Evolutionary conservation across 2,113 vertebrate genomes (phyloP).

Genomic region (Atherinomorus stipes): DNA sequence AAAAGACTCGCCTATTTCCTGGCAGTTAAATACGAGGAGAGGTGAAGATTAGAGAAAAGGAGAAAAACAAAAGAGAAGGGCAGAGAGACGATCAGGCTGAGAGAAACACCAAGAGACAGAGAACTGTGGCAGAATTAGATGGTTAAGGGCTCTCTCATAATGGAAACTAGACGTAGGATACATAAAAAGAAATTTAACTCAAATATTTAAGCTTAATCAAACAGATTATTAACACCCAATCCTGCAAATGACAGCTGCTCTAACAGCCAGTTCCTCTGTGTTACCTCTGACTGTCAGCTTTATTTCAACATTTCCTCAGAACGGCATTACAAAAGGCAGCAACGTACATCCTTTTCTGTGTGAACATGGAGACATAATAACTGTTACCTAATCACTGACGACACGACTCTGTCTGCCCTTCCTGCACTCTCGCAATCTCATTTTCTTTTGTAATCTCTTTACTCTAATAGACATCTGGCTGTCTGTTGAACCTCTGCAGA

Average conservation of each 20-base stretch:
- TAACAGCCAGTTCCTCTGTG: too few species aligned
- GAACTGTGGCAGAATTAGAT: not conserved
- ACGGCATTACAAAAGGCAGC: not conserved
- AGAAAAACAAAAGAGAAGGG: constrained; percentile 18
- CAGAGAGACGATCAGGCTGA: not conserved
- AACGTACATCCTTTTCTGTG: not conserved
- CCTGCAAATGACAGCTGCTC: not conserved
- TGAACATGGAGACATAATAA: constrained; percentile 13
- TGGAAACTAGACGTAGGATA: not conserved
- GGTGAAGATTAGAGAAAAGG: constrained; percentile 38
- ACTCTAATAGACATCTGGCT: constrained; percentile 53
- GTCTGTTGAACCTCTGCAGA: constrained; percentile 37
- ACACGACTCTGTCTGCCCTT: constrained; percentile 31
- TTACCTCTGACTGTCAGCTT: not conserved
- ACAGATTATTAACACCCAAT: not conserved
- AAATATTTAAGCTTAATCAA: not conserved
- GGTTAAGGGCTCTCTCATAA: not conserved
- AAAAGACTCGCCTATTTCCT: constrained; percentile 67
- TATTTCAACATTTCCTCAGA: constrained; percentile 17
- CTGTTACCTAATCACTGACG: constrained; percentile 41
- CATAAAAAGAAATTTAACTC: not conserved
- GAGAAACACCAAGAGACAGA: not conserved
- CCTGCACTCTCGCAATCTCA: constrained; percentile 38
- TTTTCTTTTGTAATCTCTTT: constrained; percentile 55
- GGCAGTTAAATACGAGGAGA: constrained; percentile 45